Conservation (phyloP, 2,797 vertebrate genomes). For the Sebastes variabilis region DNA sequence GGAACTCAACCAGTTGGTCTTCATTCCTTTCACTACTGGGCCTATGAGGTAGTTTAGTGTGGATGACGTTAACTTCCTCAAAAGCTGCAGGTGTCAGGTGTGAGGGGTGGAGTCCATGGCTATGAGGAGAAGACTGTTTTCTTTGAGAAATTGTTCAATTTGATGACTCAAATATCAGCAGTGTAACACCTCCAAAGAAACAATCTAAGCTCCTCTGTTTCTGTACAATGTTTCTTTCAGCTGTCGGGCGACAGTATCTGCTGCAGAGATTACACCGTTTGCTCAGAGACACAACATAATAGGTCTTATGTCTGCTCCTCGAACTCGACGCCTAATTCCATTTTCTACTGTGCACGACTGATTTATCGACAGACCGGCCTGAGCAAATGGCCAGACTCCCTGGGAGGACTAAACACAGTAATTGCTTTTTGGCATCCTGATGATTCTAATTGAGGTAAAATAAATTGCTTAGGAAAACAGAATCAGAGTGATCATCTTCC, state of each 20-base stretch:
- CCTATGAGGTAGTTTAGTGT: background rate
- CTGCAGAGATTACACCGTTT: constrained; percentile 33
- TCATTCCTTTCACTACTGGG: constrained; percentile 67
- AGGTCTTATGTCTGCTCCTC: background rate
- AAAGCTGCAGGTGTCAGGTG: background rate
- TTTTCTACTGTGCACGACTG: background rate
- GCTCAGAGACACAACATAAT: constrained; percentile 18
- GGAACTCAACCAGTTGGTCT: constrained; percentile 62
- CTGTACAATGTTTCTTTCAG: background rate
- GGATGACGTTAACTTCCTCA: constrained; percentile 38
- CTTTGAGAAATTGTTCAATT: background rate
- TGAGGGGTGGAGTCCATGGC: constrained; percentile 28
- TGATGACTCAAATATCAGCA: background rate
- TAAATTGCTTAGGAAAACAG: constrained; percentile 14
- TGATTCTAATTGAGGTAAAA: constrained; percentile 16
- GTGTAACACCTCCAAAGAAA: background rate
- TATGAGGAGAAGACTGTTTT: background rate
- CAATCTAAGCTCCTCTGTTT: background rate
- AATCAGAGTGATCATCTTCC: background rate
- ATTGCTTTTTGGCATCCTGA: constrained; percentile 53
- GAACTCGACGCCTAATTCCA: background rate
- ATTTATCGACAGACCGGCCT: constrained; percentile 28
- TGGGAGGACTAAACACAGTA: constrained; percentile 39
- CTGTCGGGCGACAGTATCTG: constrained; percentile 16
- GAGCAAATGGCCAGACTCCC: constrained; percentile 1